Evolutionary conservation across 2,888 invertebrate species (phyloP), one percentile per base, ranked within the genome.

Genomic region (Phasia obesa): DNA sequence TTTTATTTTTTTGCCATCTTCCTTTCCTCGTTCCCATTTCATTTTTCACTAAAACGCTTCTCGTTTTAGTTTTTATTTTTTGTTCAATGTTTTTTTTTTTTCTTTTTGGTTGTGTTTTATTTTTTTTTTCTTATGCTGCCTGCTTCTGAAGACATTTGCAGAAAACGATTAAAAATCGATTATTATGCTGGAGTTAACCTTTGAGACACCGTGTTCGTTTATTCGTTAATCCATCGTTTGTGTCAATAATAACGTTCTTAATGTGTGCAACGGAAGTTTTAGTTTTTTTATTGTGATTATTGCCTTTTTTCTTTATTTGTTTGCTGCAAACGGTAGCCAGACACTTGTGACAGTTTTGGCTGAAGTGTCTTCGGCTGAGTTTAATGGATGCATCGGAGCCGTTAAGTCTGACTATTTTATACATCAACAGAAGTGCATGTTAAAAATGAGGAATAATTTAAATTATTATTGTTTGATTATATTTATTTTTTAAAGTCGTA

Each of bases 161-260:
- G 81, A 71, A 81, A 82, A 77, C 85, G 86, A 85, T 86, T 85
- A 86, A 86, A 86, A 86, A 85, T 85, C 86, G 86, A 85, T 86
- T 86, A 86, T 84, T 84, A 64, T 77, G 79, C 79, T 51, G 67
- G 60, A 83, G 79, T 71, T 79, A 75, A 83, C 75, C 83, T 75
- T 73, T 71, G 76, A 60, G 65, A 76, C 71, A 60, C 17, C 44
- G 67, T 70, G 77, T 77, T 62, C 62, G 73, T 53, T 82, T 62
- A 60, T 82, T 77, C 67, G 74, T 79, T 83, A 83, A 83, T 83
- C 83, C 79, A 74, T 71, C 59, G 83, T 75, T 83, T 83, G 79
- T 75, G 83, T 82, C 77, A 79, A 74, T 79, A 75, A 79, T 79
- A 71, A 71, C 78, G 75, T 75, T 79, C 59, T 78, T 75, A 78